Evolutionary conservation across 1,140 invertebrate species (phyloP), one percentile per base, ranked within the genome.

Genomic region (Odontomachus brunneus): DNA sequence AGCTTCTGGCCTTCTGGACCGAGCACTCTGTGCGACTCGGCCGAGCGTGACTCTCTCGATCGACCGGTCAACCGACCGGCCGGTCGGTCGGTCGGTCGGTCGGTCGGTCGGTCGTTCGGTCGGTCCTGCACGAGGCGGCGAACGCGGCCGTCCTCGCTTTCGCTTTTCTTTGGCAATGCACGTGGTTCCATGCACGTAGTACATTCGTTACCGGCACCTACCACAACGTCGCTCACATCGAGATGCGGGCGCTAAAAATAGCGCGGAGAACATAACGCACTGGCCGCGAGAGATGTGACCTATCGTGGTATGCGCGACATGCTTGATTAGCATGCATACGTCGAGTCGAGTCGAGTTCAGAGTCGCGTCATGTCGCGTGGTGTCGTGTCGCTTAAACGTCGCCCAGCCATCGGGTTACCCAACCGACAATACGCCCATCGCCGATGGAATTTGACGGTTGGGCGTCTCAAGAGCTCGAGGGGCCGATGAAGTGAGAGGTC

Each of bases 121-220:
- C 29, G 29, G 75, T 67, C 29, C 17, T 33, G 60, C 60, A 9
- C 24, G 63, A 44, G 29, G 51, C 62, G 48, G 22, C 33, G 33
- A 59, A 5, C 29, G 74, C 62, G 29, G 19, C 26, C 65, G 75
- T 80, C 51, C 75, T 80, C 75, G 75, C 75, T 80, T 80, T 80
- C 75, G 75, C 75, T 80, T 80, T 80, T 80, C 75, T 80, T 80
- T 80, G 75, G 75, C 75, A 83, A 51, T 73, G 72, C 85, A 72
- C 63, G 57, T 81, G 71, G 78, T 85, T 83, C 80, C 72, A 9
- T 60, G 22, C 80, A 66, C 76, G 69, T 63, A 44, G 73, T 59
- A 71, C 33, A 44, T 80, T 71, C 75, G 75, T 69, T 80, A 80
- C 75, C 75, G 75, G 62, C 49, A 55, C 63, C 75, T 71, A 69